These are phyloP conservation scores for Helicoverpa assulta DNA, from an alignment of 2,888 invertebrate genomes.

Conservation along the genomic window DNA sequence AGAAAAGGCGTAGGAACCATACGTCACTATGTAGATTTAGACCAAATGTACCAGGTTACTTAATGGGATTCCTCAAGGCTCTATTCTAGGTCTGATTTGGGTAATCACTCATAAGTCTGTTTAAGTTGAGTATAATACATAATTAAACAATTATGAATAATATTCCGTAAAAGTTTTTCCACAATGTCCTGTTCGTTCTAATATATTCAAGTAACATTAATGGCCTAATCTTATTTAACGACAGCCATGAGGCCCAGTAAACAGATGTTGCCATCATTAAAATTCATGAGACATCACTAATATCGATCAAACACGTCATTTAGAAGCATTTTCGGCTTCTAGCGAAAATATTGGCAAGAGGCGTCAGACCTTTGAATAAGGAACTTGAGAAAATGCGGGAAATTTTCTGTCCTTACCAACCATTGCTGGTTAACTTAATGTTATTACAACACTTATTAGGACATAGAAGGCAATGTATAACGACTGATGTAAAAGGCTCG, in stretches of 20 bases:
- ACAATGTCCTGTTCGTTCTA: too few species aligned
- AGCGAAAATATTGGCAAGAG: conserved; percentile 35
- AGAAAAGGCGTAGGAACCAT: too few species aligned
- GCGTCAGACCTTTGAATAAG: conserved; percentile 28
- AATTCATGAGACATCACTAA: conserved; percentile 47
- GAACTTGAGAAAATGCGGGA: conserved; percentile 2
- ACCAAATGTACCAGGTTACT: not conserved
- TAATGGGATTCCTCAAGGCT: conserved; percentile 1
- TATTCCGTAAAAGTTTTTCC: too few species aligned
- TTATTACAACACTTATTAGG: conserved; percentile 4
- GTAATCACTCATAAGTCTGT: too few species aligned
- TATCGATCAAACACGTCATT: conserved; percentile 46
- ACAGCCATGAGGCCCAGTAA: not conserved
- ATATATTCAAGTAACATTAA: not conserved
- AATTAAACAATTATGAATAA: not conserved
- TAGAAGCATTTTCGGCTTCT: conserved; percentile 29
- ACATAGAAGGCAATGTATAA: conserved; percentile 57
- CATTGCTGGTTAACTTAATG: conserved; percentile 36
- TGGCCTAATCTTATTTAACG: conserved; percentile 1
- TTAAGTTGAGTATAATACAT: not conserved
- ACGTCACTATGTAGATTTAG: not conserved
- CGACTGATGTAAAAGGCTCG: conserved; percentile 37
- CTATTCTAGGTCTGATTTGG: conserved; percentile 5
- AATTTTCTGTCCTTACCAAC: conserved; percentile 15
- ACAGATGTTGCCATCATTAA: conserved; percentile 46